Evolutionary conservation across 2,888 invertebrate species (phyloP).

Genomic region (Agonopterix heracliana): DNA sequence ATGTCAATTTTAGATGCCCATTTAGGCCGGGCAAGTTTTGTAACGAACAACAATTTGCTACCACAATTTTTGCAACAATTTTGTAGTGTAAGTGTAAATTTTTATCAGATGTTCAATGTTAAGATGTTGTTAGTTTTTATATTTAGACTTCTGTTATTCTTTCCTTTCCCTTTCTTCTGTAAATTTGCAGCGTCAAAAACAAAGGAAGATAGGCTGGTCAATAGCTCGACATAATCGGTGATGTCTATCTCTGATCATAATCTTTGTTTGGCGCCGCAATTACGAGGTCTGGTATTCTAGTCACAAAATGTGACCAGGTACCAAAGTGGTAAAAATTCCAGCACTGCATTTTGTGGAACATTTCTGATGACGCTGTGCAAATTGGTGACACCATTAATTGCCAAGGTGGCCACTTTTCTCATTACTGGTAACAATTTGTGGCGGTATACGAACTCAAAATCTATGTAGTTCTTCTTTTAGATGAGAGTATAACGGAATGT

Average conservation of each 20-base stretch:
- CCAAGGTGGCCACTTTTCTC: neutral
- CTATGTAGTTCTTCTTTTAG: constrained; percentile 4
- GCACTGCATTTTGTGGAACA: no score
- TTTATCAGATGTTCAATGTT: constrained; percentile 58
- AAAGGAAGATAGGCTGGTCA: no score
- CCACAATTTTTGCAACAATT: constrained; percentile 65
- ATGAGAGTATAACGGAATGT: constrained; percentile 22
- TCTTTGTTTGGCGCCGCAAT: no score
- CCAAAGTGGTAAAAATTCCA: no score
- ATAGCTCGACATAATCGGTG: no score
- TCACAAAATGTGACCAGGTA: no score
- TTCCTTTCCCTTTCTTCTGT: constrained; percentile 16
- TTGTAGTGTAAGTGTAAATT: constrained; percentile 47
- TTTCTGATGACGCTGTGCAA: no score
- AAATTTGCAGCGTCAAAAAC: no score
- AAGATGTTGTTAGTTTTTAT: constrained; percentile 44
- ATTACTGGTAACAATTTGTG: no score
- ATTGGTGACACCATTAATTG: neutral
- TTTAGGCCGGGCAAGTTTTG: constrained; percentile 6
- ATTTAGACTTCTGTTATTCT: constrained; percentile 33
- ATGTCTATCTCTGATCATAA: no score
- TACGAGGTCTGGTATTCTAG: no score
- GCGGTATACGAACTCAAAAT: no score
- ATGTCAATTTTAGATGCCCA: constrained; percentile 69
- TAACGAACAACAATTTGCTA: constrained; percentile 44